These are phyloP conservation scores for Drosophila teissieri DNA, from an alignment of 1,140 invertebrate species.

Conservation along the genomic window DNA sequence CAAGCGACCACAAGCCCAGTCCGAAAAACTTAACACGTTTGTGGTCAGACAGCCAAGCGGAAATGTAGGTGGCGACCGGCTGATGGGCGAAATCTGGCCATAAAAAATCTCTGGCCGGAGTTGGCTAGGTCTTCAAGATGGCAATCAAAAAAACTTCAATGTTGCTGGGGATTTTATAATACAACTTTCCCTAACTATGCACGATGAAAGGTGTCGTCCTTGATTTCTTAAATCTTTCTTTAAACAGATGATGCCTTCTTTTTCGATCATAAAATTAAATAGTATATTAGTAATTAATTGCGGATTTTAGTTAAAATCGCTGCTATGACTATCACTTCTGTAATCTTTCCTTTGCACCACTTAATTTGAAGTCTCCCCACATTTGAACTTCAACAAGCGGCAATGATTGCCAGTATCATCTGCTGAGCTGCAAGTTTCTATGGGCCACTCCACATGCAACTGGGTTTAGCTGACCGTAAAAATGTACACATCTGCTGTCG, in stretches of 20 bases:
- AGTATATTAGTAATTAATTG: too few relatives aligned
- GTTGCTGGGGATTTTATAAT: neutral
- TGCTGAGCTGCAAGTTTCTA: slow-evolving; percentile 3
- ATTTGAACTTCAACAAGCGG: neutral
- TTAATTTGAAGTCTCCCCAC: too few relatives aligned
- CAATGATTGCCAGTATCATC: neutral
- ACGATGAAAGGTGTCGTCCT: too few relatives aligned
- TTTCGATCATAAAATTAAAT: too few relatives aligned
- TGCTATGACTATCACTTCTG: neutral
- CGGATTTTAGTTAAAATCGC: too few relatives aligned
- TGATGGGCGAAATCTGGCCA: neutral
- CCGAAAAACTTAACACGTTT: slow-evolving; percentile 43
- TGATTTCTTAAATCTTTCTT: too few relatives aligned
- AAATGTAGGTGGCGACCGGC: slow-evolving; percentile 19
- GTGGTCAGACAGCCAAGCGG: slow-evolving; percentile 20
- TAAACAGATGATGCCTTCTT: too few relatives aligned
- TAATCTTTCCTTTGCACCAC: too few relatives aligned
- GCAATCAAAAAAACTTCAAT: neutral
- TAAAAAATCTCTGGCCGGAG: slow-evolving; percentile 8
- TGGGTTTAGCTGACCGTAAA: slow-evolving; percentile 39
- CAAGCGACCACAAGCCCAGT: slow-evolving; percentile 27
- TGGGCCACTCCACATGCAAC: slow-evolving; percentile 15
- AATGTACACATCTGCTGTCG: slow-evolving; percentile 30
- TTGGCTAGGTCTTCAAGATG: neutral
- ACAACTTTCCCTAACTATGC: too few relatives aligned